These are phyloP conservation scores for Prochilodus magdalenae DNA, from an alignment of 2,113 vertebrate species.

Conservation along the genomic window DNA sequence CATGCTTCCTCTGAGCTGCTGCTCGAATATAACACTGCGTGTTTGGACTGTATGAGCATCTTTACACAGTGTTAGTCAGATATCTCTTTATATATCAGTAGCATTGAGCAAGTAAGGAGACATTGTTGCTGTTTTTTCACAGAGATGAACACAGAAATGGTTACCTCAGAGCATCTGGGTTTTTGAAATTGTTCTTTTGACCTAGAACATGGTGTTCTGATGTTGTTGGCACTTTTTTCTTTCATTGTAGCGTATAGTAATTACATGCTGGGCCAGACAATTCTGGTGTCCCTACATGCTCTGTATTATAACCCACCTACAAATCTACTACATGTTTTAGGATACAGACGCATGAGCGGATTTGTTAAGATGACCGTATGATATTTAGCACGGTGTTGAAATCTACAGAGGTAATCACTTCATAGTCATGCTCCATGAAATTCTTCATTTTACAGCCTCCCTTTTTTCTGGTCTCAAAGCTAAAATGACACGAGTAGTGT, in stretches of 20 bases:
- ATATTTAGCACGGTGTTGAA: constrained; percentile 1
- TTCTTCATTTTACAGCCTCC: neutral
- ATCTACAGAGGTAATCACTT: neutral
- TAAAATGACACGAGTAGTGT: constrained; percentile 31
- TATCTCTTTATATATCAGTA: too few species aligned
- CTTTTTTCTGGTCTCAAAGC: constrained; percentile 12
- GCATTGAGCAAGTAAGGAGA: neutral
- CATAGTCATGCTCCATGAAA: neutral
- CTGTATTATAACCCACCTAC: neutral
- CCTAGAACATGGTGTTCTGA: neutral
- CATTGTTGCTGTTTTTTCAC: neutral
- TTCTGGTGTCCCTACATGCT: constrained; percentile 14
- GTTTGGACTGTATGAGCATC: too few species aligned
- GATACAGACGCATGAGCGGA: neutral
- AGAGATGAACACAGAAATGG: neutral
- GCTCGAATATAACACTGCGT: too few species aligned
- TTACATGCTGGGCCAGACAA: neutral
- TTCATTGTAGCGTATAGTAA: neutral
- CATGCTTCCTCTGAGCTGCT: too few species aligned
- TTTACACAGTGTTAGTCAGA: neutral
- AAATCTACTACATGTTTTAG: neutral
- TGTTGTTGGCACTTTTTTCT: neutral
- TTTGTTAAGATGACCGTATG: neutral
- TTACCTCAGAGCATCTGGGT: too few species aligned
- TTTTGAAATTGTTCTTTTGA: neutral